Conservation (phyloP, 2,888 invertebrate species). For the Nephrotoma guestfalica region DNA sequence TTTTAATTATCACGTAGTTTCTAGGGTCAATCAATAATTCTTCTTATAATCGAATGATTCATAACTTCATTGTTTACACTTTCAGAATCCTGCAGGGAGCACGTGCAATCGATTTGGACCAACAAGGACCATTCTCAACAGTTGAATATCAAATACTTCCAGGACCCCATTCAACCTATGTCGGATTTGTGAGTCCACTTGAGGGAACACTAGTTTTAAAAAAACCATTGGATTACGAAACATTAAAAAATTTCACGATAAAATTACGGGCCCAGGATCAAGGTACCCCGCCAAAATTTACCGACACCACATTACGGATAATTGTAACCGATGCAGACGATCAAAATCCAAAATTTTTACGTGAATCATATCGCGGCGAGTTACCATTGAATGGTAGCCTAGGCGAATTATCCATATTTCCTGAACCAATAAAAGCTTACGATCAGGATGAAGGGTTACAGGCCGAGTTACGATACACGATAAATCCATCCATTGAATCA, state of each 20-base stretch:
- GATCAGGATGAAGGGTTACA: slow-evolving; percentile 48
- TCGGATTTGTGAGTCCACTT: slow-evolving; percentile 71
- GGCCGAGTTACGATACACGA: slow-evolving; percentile 30
- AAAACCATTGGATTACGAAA: slow-evolving; percentile 72
- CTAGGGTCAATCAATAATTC: too few relatives aligned
- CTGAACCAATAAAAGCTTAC: slow-evolving; percentile 56
- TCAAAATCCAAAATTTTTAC: slow-evolving; percentile 71
- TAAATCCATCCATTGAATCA: slow-evolving; percentile 30
- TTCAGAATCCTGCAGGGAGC: slow-evolving; percentile 58
- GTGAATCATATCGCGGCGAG: slow-evolving; percentile 57
- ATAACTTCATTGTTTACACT: background rate
- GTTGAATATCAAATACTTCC: slow-evolving; percentile 67
- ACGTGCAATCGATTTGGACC: slow-evolving; percentile 68
- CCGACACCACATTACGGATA: slow-evolving; percentile 60
- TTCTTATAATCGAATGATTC: too few relatives aligned
- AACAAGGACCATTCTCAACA: slow-evolving; percentile 76
- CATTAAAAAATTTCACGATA: slow-evolving; percentile 60
- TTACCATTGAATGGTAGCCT: slow-evolving; percentile 42
- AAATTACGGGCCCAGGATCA: slow-evolving; percentile 63
- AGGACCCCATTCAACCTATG: slow-evolving; percentile 64
- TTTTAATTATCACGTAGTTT: too few relatives aligned
- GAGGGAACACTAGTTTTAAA: slow-evolving; percentile 70
- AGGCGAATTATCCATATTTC: slow-evolving; percentile 46
- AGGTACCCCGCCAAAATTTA: slow-evolving; percentile 61
- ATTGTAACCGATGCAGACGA: slow-evolving; percentile 80